Evolutionary conservation across 1,140 invertebrate genomes (phyloP).

Genomic region (Drosophila pseudoananassae): DNA sequence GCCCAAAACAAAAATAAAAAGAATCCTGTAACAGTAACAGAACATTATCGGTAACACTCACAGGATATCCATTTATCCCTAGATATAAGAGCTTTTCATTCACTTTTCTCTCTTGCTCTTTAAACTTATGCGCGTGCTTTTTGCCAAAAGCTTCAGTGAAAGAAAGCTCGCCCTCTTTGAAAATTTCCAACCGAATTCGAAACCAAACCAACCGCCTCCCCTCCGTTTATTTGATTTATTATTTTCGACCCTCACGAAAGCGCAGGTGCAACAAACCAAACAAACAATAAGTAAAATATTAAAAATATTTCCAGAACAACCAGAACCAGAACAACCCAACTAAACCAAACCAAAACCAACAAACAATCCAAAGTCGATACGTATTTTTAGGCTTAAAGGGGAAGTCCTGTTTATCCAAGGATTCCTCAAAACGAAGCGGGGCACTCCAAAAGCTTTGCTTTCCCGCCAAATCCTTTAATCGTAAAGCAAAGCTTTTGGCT

Average conservation of each 20-base stretch:
- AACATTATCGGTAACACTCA: conserved; percentile 38
- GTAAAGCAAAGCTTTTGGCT: conserved; percentile 66
- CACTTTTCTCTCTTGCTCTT: conserved; percentile 38
- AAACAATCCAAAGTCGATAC: conserved; percentile 84
- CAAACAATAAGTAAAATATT: background rate
- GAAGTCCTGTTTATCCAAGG: conserved; percentile 9
- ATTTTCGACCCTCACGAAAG: conserved; percentile 59
- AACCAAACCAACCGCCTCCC: conserved; percentile 13
- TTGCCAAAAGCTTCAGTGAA: conserved; percentile 47
- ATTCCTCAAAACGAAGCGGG: conserved; percentile 32
- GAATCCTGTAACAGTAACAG: conserved; percentile 13
- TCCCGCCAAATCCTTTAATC: conserved; percentile 34
- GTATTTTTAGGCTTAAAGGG: conserved; percentile 83
- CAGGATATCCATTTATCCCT: conserved; percentile 37
- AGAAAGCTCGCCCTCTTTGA: conserved; percentile 39
- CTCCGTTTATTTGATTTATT: conserved; percentile 44
- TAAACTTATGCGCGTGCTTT: conserved; percentile 28
- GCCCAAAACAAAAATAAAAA: conserved; percentile 18
- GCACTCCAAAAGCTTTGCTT: conserved; percentile 68
- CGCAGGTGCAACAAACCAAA: conserved; percentile 44
- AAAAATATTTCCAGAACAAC: conserved; percentile 8
- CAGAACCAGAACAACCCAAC: conserved; percentile 46
- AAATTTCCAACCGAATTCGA: conserved; percentile 24
- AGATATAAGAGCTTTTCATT: conserved; percentile 71
- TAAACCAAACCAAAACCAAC: conserved; percentile 48